Evolutionary conservation across 2,888 invertebrate genomes (phyloP), one percentile per base, ranked within the genome.

Genomic region (Parnassius smintheus): DNA sequence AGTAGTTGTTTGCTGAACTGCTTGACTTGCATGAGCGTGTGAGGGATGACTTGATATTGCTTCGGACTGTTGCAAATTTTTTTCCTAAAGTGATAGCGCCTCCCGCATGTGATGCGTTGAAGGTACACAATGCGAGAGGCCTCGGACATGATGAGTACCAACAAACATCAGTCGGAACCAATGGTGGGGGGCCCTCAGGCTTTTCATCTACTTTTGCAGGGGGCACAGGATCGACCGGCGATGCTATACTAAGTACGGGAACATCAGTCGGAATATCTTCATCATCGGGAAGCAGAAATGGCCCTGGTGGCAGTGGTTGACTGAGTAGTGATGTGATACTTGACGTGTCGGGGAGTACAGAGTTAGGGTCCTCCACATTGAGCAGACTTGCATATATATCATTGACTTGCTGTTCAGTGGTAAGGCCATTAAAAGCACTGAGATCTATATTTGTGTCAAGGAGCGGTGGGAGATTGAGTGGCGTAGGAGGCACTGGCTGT

Each of bases 131-230:
- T 45, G 92, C 91, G 11, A 94, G 91, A 11, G 94, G 93, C 66
- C 94, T 93, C 65, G 94, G 93, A 65, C 93, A 93, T 25, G 92
- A 76, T 66, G 91, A 79, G 76, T 93, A 93, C 86, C 93, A 87
- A 69, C 87, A 90, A 70, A 81, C 91, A 76, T 83, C 91, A 66
- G 72, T 71, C 68, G 89, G 84, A 50, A 76, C 84, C 68, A 74
- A 79, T 68, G 83, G 76, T 49, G 83, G 82, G 52, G 81, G 82
- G 2, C 72, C 78, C 60, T 78, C 78, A 53, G 76, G 76, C 22
- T 75, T 72, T 55, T 68, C 71, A 41, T 79, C 84, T 10, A 74
- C 75, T 25, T 72, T 65, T 58, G 71, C 65, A 49, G 70, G 66
- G 45, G 75, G 69, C 64, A 72, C 59, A 41, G 73, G 65, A 70